Evolutionary conservation across 2,888 invertebrate species (phyloP).

Genomic region (Reticulitermes lucifugus): DNA sequence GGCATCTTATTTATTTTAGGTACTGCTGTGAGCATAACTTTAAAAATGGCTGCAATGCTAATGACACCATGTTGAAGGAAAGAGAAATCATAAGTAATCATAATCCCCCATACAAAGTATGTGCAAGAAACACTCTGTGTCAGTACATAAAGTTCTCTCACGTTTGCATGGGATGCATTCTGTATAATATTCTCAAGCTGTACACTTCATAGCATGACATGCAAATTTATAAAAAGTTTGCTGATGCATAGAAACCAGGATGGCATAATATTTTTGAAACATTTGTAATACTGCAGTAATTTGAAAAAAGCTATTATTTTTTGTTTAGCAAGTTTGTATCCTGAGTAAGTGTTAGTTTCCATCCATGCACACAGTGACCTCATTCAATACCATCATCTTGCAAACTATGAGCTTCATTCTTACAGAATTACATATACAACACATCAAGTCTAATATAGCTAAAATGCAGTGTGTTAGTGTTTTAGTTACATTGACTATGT

Average conservation of each 20-base stretch:
- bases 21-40: background rate
- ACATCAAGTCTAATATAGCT: background rate
- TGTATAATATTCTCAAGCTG: background rate
- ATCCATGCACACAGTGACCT: background rate
- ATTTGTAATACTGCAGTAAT: background rate
- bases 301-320: background rate
- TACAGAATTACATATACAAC: background rate
- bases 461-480: background rate
- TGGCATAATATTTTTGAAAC: background rate
- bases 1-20: background rate
- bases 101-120: background rate
- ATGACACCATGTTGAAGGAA: background rate
- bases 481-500: background rate
- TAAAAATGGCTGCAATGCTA: background rate
- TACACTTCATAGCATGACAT: background rate
- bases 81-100: background rate
- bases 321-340: background rate
- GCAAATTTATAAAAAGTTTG: conserved; percentile 7
- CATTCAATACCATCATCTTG: background rate
- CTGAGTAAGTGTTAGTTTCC: background rate
- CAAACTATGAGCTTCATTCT: background rate
- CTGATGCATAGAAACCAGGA: background rate
- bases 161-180: background rate
- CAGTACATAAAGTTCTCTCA: background rate
- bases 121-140: background rate